Evolutionary conservation across 1,140 invertebrate species (phyloP).

Genomic region (Halesus radiatus): DNA sequence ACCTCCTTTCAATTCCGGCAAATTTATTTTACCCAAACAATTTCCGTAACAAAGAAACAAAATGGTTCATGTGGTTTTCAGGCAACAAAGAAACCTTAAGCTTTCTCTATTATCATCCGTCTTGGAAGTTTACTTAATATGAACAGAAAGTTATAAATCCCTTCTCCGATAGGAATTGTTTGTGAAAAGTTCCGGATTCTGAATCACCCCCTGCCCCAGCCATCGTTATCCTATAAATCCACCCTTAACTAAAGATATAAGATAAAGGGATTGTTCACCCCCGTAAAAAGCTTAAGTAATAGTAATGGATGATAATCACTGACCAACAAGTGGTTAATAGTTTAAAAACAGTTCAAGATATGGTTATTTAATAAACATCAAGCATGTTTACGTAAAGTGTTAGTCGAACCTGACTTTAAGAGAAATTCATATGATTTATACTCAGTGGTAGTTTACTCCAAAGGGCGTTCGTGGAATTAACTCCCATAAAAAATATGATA

Average conservation of each 20-base stretch:
- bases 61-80: not conserved
- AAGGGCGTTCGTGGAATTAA: too few species aligned
- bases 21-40: too few species aligned
- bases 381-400: not conserved
- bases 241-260: not conserved
- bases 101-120: not conserved
- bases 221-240: too few species aligned
- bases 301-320: not conserved
- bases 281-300: not conserved
- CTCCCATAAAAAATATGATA: too few species aligned
- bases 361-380: not conserved
- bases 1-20: too few species aligned
- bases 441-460: too few species aligned
- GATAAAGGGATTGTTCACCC: not conserved
- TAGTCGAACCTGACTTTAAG: too few species aligned
- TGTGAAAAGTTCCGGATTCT: not conserved
- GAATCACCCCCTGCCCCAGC: too few species aligned
- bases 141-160: not conserved
- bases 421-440: too few species aligned
- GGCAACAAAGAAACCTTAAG: not conserved
- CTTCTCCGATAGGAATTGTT: not conserved
- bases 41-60: not conserved
- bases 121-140: not conserved
- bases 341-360: constrained; percentile 6
- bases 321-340: constrained; percentile 13